Conservation (phyloP, 2,888 invertebrate species). For the Acleris emargana region DNA sequence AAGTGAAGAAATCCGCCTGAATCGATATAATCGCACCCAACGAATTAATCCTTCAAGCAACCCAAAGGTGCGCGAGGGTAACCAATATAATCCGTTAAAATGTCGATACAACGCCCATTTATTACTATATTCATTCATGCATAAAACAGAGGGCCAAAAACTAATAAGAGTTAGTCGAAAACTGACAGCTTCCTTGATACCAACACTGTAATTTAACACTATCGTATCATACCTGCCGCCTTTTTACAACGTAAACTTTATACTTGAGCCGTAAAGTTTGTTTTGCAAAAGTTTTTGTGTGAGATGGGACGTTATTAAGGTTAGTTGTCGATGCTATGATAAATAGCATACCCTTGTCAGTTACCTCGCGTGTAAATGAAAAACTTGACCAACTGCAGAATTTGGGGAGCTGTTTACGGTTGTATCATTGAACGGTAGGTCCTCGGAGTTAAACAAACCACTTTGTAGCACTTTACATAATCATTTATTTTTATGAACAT, state of each 20-base stretch:
- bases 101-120: constrained; percentile 49
- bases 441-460: background rate
- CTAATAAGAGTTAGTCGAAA: constrained; percentile 67
- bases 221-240: background rate
- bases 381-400: constrained; percentile 35
- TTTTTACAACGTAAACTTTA: background rate
- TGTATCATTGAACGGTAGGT: constrained; percentile 2
- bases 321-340: constrained; percentile 64
- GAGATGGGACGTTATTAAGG: constrained; percentile 4
- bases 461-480: too few species aligned
- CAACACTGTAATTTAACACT: background rate
- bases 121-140: constrained; percentile 63
- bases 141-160: constrained; percentile 72
- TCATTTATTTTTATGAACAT: too few species aligned
- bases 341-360: constrained; percentile 77
- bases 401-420: constrained; percentile 14
- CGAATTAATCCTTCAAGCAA: constrained; percentile 4
- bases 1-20: too few species aligned
- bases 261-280: background rate
- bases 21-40: constrained; percentile 2
- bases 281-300: constrained; percentile 39
- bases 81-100: constrained; percentile 43
- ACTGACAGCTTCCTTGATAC: constrained; percentile 57
- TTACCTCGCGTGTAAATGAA: constrained; percentile 40
- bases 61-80: constrained; percentile 12